Base-by-base conservation (phyloP, 1,140 invertebrate species). In the Battus philenor region DNA sequence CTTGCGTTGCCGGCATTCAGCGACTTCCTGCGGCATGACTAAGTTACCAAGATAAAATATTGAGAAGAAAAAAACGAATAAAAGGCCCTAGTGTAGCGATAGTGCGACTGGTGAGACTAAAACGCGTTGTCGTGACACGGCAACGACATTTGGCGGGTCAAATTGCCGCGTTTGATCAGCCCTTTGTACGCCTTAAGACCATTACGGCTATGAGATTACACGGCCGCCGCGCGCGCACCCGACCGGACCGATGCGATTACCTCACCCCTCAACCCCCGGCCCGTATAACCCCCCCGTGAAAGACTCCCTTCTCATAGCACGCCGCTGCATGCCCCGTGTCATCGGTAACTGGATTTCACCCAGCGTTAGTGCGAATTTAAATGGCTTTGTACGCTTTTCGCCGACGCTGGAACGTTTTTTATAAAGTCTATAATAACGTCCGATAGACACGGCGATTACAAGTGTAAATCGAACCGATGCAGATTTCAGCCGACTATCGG, bases 161-260 rank as follows among this genome's bases (percentile, higher is more conserved):
- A 75, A 77, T 80, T 72, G 60, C 58, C 48, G 45, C 67, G 71
- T 75, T 77, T 76, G 69, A 76, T 70, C 69, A 69, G 66, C 58
- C 76, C 71, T 77, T 80, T 77, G 73, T 77, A 54, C 64, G 68
- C 67, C 65, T 73, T 79, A 80, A 80, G 76, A 74, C 68, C 60
- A 76, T 80, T 80, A 80, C 48, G 44, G 62, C 64, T 77, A 80
- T 57, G 54, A 65, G 76, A 80, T 80, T 80, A 77, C 53, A 62
- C 68, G 68, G 62, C 50, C 59, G 59, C 59, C 70, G 73, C 66
- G 61, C 64, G 68, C 71, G 66, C 70, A 69, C 51, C 63, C 66
- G 56, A 60, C 60, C 66, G 61, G 18, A 34, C 30, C 44, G 54
- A 78, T 60, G 60, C 60, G 69, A 74, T 74, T 76, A 78, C 41